A percentile compares a stretch with the other conserved stretches of the same genome.
Evolutionary conservation across 2,888 invertebrate species (phyloP).

Genomic region (Eupithecia centaureata): DNA sequence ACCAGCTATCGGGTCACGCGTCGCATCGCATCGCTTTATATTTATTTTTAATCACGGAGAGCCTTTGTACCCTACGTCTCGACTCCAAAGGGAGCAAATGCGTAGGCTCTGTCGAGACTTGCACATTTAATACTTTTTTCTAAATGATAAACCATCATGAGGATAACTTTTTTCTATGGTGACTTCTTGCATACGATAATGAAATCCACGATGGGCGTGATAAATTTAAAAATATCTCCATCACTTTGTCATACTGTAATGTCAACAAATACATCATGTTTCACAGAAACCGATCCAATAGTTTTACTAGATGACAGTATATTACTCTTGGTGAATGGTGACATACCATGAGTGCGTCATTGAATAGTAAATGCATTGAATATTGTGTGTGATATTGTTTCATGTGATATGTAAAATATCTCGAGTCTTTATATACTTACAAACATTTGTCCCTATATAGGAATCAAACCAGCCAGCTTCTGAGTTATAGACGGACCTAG

Average conservation of each 20-base stretch:
- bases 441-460: neutral
- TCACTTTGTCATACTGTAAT: neutral
- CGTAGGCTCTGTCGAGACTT: no score
- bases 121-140: no score
- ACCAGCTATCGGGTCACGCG: no score
- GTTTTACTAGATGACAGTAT: neutral
- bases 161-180: no score
- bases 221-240: neutral
- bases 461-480: neutral
- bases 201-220: neutral
- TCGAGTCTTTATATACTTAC: neutral
- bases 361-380: neutral
- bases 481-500: neutral
- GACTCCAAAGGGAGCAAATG: no score
- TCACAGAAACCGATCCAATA: neutral
- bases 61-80: no score
- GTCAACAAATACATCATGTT: conserved; percentile 1
- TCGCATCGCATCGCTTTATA: no score
- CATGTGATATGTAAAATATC: neutral
- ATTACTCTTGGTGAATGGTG: neutral
- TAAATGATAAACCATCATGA: no score
- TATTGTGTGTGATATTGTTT: neutral
- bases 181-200: neutral
- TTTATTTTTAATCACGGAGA: no score
- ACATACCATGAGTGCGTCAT: neutral